Evolutionary conservation across 2,888 invertebrate species (phyloP).

Genomic region (Phania funesta): DNA sequence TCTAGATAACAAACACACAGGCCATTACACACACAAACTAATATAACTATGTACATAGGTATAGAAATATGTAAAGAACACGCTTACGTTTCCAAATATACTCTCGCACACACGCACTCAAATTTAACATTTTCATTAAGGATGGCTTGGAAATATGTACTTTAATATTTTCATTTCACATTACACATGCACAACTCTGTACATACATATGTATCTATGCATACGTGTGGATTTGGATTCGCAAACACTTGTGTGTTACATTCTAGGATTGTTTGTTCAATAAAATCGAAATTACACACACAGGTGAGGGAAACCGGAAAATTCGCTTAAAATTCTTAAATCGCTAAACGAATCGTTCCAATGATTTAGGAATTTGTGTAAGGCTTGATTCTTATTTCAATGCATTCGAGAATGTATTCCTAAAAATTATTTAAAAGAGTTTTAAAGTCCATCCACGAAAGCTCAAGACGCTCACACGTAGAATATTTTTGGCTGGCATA

Average conservation of each 20-base stretch:
- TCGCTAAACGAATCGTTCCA: too few relatives aligned
- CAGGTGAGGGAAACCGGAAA: not conserved
- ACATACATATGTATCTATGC: not conserved
- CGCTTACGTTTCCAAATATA: slow-evolving; percentile 34
- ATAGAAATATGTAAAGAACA: slow-evolving; percentile 31
- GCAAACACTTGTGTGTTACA: slow-evolving; percentile 66
- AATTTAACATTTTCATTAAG: slow-evolving; percentile 35
- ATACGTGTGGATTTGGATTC: not conserved
- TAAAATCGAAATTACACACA: slow-evolving; percentile 75
- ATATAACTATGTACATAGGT: not conserved
- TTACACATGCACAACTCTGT: not conserved
- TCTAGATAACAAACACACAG: slow-evolving; percentile 7
- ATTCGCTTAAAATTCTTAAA: not conserved
- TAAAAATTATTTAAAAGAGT: too few relatives aligned
- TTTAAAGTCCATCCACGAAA: too few relatives aligned
- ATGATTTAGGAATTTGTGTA: too few relatives aligned
- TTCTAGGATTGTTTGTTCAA: slow-evolving; percentile 78
- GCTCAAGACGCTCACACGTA: too few relatives aligned
- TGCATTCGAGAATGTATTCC: too few relatives aligned
- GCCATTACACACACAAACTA: not conserved
- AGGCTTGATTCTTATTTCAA: too few relatives aligned
- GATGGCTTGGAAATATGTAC: slow-evolving; percentile 21
- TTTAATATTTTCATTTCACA: slow-evolving; percentile 14
- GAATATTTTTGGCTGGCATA: too few relatives aligned
- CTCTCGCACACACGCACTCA: not conserved